phyloP scores from a whole-genome alignment of 1,140 invertebrate species.

The Saccostrea glomerata region DNA sequence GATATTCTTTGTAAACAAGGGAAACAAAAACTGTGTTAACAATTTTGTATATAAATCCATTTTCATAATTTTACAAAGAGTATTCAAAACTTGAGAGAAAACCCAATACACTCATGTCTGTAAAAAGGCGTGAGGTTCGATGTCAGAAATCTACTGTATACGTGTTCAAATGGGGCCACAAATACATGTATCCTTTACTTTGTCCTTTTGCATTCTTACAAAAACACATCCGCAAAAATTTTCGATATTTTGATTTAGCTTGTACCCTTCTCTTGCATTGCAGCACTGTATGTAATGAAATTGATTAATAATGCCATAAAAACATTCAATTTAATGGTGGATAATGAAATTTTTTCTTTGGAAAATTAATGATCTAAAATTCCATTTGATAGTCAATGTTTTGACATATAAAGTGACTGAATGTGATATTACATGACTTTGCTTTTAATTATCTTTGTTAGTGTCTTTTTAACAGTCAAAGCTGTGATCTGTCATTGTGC shows the following conservation, averaged over 20 bases:
- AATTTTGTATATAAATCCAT: neutral
- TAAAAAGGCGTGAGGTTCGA: neutral
- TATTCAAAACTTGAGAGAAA: neutral
- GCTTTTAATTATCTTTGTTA: conserved; percentile 2
- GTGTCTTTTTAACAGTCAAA: conserved; percentile 1
- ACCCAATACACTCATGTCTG: neutral
- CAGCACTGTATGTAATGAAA: neutral
- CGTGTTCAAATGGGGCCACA: conserved; percentile 32
- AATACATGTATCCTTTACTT: neutral
- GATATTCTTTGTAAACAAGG: neutral
- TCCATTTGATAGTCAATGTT: conserved; percentile 24
- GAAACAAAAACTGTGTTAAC: neutral
- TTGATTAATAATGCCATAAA: neutral
- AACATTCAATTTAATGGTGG: neutral
- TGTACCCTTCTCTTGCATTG: conserved; percentile 2
- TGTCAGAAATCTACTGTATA: conserved; percentile 16
- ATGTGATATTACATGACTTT: neutral
- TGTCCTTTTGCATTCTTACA: neutral
- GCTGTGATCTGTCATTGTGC: conserved; percentile 5
- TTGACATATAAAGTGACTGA: neutral
- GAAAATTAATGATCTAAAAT: neutral
- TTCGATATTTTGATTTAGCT: neutral
- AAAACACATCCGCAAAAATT: neutral
- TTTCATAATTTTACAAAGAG: neutral
- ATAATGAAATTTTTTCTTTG: neutral